Base-by-base conservation (phyloP, 2,797 vertebrate species). In the Vireo griseus region DNA sequence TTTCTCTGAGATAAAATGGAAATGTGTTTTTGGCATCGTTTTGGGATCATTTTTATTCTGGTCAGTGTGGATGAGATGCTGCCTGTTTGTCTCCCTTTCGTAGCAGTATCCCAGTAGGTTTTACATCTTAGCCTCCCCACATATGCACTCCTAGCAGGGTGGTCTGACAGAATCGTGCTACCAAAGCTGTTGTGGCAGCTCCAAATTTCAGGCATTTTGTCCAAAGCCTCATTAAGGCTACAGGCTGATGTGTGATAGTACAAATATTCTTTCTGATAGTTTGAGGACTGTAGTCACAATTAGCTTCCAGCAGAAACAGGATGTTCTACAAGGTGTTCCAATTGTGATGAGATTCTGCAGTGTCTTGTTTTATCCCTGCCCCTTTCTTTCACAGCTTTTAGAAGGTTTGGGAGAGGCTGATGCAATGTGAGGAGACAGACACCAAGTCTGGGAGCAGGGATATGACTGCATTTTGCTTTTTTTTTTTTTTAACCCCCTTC, bases 61-160 rank as follows among this genome's bases (percentile, higher is more conserved):
- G 21, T 6, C n/a, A 19, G 28, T 5, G 9, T 78, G 66, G 26
- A 22, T 62, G 69, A 40, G 50, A 31, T 28, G 26, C 50, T 87
- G 7, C 33, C 37, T 31, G 21, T 51, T 62, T 80, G 10, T 52
- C 12, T 88, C 40, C 51, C 31, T 72, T 66, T 47, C 5, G 9
- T n/a, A 42, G 55, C 22, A 7, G 24, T 9, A 3, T 63, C 25
- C n/a, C 24, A 7, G 0, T 5, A 59, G 48, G 17, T 51, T 86
- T 88, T 63, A 10, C 33, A 28, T 47, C 11, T 68, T 42, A 11
- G 7, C 57, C 3, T 35, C 11, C 18, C 18, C 57, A 44, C 6
- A 0, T 3, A 18, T 0, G 0, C 37, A 19, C 5, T 21, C 17
- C 16, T 5, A 12, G 22, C 35, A 62, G 50, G 25, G 25, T 1